Percentiles rank a stretch among this genome's conserved stretches.
Evolutionary conservation across 2,888 invertebrate species (phyloP).

Genomic region (Dynastes maya): DNA sequence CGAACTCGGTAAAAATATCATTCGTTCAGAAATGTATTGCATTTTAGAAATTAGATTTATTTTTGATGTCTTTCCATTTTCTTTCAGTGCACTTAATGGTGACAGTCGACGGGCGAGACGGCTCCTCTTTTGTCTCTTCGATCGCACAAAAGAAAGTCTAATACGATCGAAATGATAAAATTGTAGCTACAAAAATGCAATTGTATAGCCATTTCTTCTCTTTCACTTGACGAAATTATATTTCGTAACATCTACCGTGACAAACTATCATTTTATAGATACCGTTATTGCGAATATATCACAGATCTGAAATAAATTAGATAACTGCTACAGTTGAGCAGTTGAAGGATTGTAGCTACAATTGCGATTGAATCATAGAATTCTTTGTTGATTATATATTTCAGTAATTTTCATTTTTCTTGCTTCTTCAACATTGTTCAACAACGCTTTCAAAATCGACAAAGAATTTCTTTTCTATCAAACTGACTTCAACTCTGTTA

Average conservation of each 20-base stretch:
- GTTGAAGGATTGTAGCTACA: too few relatives aligned
- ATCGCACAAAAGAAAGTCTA: not conserved
- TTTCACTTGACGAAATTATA: slow-evolving; percentile 8
- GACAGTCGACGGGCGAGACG: not conserved
- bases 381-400: too few relatives aligned
- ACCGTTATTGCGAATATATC: too few relatives aligned
- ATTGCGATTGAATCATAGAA: too few relatives aligned
- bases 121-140: slow-evolving; percentile 6
- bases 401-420: too few relatives aligned
- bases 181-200: slow-evolving; percentile 2
- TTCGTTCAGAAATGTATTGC: slow-evolving; percentile 58
- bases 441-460: too few relatives aligned
- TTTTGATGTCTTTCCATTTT: slow-evolving; percentile 56
- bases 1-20: slow-evolving; percentile 50
- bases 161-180: slow-evolving; percentile 22
- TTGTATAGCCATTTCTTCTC: not conserved
- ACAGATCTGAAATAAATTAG: too few relatives aligned
- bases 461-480: too few relatives aligned
- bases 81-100: slow-evolving; percentile 33
- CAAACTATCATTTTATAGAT: not conserved
- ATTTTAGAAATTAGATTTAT: slow-evolving; percentile 61
- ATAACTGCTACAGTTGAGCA: too few relatives aligned
- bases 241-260: not conserved
- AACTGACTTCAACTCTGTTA: too few relatives aligned
- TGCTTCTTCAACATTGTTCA: too few relatives aligned